Evolutionary conservation across 2,797 vertebrate species (phyloP).

Genomic region (Syncerus caffer): DNA sequence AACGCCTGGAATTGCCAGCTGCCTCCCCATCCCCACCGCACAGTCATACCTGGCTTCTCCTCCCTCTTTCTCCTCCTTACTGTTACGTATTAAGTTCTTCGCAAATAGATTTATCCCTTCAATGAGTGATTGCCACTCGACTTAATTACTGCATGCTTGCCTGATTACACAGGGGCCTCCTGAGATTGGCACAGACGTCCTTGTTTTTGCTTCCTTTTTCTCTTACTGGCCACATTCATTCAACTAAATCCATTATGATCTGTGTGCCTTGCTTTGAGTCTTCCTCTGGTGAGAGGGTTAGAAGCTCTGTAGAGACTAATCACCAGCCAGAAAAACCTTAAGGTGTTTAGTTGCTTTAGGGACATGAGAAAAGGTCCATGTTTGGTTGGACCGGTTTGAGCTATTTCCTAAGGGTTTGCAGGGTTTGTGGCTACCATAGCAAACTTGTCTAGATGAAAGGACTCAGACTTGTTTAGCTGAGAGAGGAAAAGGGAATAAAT

Average conservation of each 20-base stretch:
- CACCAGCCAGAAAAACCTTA: not conserved
- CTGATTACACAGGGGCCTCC: constrained; percentile 47
- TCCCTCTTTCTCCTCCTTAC: not conserved
- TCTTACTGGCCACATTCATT: constrained; percentile 42
- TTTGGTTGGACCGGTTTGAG: not conserved
- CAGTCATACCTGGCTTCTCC: not conserved
- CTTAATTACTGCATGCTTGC: constrained; percentile 52
- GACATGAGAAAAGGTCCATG: not conserved
- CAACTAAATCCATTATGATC: constrained; percentile 37
- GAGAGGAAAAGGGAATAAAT: not conserved
- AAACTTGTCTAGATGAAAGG: not conserved
- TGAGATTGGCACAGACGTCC: not conserved
- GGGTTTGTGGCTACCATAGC: not conserved
- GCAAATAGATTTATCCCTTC: constrained; percentile 58
- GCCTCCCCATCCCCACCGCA: not conserved
- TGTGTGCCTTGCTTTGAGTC: constrained; percentile 6
- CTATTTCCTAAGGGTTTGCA: not conserved
- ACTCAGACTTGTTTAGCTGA: not conserved
- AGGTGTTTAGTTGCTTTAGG: not conserved
- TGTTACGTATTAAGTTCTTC: constrained; percentile 12
- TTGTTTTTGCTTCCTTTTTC: not conserved
- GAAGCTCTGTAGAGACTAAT: not conserved
- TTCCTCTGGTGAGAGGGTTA: not conserved
- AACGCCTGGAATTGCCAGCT: not conserved
- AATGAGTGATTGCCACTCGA: constrained; percentile 46